Base-by-base conservation (phyloP, 1,140 invertebrate species). In the Acromyrmex echinatior region DNA sequence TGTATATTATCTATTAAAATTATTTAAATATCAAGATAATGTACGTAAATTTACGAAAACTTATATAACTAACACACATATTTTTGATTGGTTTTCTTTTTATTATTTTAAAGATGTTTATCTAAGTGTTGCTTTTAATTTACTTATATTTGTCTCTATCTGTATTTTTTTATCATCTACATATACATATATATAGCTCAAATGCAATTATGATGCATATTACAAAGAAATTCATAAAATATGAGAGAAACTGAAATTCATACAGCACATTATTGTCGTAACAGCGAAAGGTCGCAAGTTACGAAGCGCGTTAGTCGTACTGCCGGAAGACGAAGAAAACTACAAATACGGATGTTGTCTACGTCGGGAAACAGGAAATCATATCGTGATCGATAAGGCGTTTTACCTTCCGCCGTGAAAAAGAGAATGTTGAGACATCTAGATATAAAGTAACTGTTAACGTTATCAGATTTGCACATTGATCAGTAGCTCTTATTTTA, bases 381-480 rank as follows among this genome's bases (percentile, higher is more conserved):
- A 21, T 86, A 79, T 86, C 74, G 73, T 60, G 82, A 86, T 86
- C 74, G 82, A 86, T 86, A 86, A 86, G 49, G 16, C 60, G 73
- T 86, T 86, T 77, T 45, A 56, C 70, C 70, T 86, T 63, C 49
- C 71, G 35, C n/a, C 21, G 18, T 16, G 39, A n/a, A 73, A 82
- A 82, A 82, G 35, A 25, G 5, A 73, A 74, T 31, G 35, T 53
- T 16, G 12, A 18, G 14, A 62, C 12, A 28, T 4, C 21, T 25
- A n/a, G 31, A 60, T 71, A 71, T 71, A 73, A 81, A 45, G 28
- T 81, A 58, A 73, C 71, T 73, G 53, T 35, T 65, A 58, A 73
- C 5, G 53, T 74, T 5, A 45, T 62, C 21, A 39, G 14, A 28
- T 18, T 73, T 49, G 14, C 25, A 60, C 25, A 82, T 82, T 39